Conservation (phyloP, 2,797 vertebrate species). For the Eospalax fontanierii region DNA sequence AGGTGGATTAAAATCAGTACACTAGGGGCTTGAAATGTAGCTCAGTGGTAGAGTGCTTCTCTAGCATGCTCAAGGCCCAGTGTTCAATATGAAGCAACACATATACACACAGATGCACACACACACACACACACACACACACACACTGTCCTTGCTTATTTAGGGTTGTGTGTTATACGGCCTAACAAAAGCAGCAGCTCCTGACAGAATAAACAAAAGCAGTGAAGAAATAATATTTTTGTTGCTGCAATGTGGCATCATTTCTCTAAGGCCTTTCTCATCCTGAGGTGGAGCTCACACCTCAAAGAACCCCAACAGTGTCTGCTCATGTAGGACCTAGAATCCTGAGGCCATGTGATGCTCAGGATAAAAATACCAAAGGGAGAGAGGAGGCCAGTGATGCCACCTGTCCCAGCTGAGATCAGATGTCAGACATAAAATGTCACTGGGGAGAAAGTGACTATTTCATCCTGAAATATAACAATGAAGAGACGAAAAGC, state of each 20-base stretch:
- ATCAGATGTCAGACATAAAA: not conserved
- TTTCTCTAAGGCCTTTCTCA: not conserved
- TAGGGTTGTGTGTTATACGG: not conserved
- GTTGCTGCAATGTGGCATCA: not conserved
- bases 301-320: not conserved
- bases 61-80: too few relatives aligned
- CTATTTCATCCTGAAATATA: not conserved
- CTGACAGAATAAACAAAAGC: not conserved
- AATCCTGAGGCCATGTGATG: not conserved
- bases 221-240: not conserved
- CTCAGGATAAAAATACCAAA: conserved; percentile 18
- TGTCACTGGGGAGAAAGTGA: not conserved
- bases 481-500: not conserved
- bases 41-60: too few relatives aligned
- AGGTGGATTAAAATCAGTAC: too few relatives aligned
- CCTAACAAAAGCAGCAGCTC: not conserved
- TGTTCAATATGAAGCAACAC: too few relatives aligned
- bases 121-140: too few relatives aligned
- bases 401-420: not conserved
- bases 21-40: too few relatives aligned
- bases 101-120: too few relatives aligned
- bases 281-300: not conserved
- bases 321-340: not conserved
- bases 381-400: not conserved
- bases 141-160: not conserved